These are phyloP conservation scores for Scolopax mira DNA, from an alignment of 2,113 vertebrate species.

Conservation along the genomic window DNA sequence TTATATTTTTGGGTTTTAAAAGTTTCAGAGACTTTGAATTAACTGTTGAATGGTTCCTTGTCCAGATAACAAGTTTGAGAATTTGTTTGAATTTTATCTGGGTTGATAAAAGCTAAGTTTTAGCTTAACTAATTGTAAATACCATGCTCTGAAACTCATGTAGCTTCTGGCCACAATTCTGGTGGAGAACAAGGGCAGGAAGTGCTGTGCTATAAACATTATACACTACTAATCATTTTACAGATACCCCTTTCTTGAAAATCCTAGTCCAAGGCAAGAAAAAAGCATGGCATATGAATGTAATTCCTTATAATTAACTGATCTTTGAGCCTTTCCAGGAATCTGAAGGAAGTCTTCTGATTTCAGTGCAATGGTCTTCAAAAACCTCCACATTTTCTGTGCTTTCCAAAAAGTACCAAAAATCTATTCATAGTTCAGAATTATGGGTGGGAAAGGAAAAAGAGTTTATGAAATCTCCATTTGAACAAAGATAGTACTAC, in stretches of 20 bases:
- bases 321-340: background rate
- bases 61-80: background rate
- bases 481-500: background rate
- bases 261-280: background rate
- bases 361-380: background rate
- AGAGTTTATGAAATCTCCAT: background rate
- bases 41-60: background rate
- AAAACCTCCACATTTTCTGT: accelerated
- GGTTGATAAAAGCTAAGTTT: background rate
- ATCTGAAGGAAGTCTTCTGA: background rate
- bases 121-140: background rate
- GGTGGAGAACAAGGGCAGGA: background rate
- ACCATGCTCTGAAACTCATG: background rate
- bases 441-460: background rate
- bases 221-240: background rate
- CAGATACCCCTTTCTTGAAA: background rate
- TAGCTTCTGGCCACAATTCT: background rate
- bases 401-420: background rate
- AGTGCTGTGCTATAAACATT: background rate
- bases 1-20: background rate
- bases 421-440: background rate
- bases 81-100: background rate
- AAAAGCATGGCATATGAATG: background rate
- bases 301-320: background rate
- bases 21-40: background rate